Base-by-base conservation (phyloP, 2,113 vertebrate genomes). In the Candoia aspera region DNA sequence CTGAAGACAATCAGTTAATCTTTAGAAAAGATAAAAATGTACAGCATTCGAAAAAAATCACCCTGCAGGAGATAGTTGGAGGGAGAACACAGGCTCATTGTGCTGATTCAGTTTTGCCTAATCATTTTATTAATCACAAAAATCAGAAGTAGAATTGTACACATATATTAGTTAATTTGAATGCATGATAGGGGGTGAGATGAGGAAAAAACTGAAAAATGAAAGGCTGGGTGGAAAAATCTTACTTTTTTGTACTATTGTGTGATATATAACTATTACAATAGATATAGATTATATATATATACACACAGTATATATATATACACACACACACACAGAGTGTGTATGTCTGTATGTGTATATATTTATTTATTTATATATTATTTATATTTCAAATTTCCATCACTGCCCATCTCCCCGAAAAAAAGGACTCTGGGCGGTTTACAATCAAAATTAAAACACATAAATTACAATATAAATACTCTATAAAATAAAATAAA, bases 71-170 rank as follows among this genome's bases (percentile, higher is more conserved):
- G 89, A 0, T 0, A 29, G 86, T 42, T 23, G 37, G 37, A 62
- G 90, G 85, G 1, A 49, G 49, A 6, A 0, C 87, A 13, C n/a
- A 26, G 83, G 37, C 64, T 92, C 1, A 9, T 88, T 15, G 73
- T 94, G 91, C 79, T 96, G 91, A 95, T 89, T 95, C 92, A 94
- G 58, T 83, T 90, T 62, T 3, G 0, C 2, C n/a, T 91, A 96
- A 94, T 96, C 62, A 92, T 91, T 12, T 0, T 6, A 89, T 92
- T 96, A 93, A 95, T 96, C 95, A 96, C 90, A 93, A 94, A 79
- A 94, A 92, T 92, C 90, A 94, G 94, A 93, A 59, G 4, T 53
- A 73, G 84, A 64, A 54, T 94, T 29, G 21, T 59, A 2, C 87
- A 62, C 42, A 87, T 94, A 29, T 24, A 64, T 60, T 93, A 94